Base-by-base conservation (phyloP, 2,888 invertebrate species). In the Leucophenga montana region DNA sequence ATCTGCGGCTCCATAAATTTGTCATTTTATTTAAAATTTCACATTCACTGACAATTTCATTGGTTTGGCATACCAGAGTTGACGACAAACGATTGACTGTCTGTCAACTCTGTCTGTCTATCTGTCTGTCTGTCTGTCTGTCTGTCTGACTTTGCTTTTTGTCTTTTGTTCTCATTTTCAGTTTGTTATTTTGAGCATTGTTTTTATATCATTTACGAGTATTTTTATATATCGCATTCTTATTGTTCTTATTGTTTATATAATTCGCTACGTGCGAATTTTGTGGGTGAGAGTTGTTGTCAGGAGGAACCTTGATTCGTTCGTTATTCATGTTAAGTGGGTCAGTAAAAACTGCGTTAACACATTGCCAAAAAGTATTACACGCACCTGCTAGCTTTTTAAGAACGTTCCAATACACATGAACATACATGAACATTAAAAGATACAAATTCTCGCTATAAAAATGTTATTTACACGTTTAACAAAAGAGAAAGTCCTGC, bases 401-500 rank as follows among this genome's bases (percentile, higher is more conserved):
- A 22, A 71, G 73, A 74, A 71, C 73, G 39, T 69, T 13, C n/a
- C 31, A 56, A 56, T 27, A 20, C 50, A 39, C 27, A 22, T 48
- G 62, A 20, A 62, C 61, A 33, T 66, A 68, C 67, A 71, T 13
- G 22, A 16, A 18, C 75, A 71, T 67, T 75, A 69, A 73, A 77
- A 79, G 73, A 71, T 80, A 75, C 75, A 80, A 68, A 78, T 79
- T 80, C 78, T 82, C 77, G 78, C 75, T 76, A 79, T 82, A 85
- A 85, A 85, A 82, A 77, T 81, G 78, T 80, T 82, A 78, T 81
- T 83, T 82, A 84, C 85, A 83, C 71, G 75, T 71, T 80, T 78
- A 76, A 84, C 82, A 84, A 86, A 86, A 86, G 85, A 86, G 85
- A 86, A 86, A 86, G 86, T 86, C 77, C 79, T 76, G 77, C 71